These are phyloP conservation scores for Lonchura striata DNA, from an alignment of 2,113 vertebrate species.

Conservation along the genomic window DNA sequence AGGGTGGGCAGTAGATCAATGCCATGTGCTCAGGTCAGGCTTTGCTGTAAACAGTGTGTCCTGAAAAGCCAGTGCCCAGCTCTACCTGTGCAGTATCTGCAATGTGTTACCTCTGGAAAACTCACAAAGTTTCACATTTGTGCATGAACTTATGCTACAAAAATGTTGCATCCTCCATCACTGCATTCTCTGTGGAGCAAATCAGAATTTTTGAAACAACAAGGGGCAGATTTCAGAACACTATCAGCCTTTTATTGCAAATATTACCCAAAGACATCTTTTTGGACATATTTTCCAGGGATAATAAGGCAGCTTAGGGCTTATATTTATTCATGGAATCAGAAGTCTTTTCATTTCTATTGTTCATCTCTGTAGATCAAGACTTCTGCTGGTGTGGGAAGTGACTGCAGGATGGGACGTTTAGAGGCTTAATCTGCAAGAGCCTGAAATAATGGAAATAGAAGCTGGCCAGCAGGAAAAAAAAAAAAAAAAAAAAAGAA, in stretches of 20 bases:
- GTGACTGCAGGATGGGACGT: neutral
- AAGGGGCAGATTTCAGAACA: neutral
- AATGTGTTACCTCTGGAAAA: neutral
- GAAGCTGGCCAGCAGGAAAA: neutral
- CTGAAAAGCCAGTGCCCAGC: neutral
- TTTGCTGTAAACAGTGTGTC: neutral
- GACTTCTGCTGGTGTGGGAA: neutral
- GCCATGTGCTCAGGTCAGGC: neutral
- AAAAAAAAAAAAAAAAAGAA: neutral
- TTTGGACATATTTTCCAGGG: neutral
- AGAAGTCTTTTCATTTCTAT: neutral
- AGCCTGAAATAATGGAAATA: neutral
- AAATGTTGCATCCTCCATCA: neutral
- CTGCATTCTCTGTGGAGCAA: neutral
- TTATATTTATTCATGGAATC: constrained; percentile 28
- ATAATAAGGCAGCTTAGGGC: neutral
- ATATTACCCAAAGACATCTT: neutral
- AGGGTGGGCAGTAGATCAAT: neutral
- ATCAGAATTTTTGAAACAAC: neutral
- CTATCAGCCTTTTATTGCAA: neutral
- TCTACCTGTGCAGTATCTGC: neutral
- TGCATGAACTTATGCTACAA: neutral
- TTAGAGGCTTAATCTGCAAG: neutral
- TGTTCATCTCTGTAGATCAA: neutral
- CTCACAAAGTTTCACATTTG: neutral